Evolutionary conservation across 1,140 invertebrate species (phyloP).

Genomic region (Spodoptera frugiperda): DNA sequence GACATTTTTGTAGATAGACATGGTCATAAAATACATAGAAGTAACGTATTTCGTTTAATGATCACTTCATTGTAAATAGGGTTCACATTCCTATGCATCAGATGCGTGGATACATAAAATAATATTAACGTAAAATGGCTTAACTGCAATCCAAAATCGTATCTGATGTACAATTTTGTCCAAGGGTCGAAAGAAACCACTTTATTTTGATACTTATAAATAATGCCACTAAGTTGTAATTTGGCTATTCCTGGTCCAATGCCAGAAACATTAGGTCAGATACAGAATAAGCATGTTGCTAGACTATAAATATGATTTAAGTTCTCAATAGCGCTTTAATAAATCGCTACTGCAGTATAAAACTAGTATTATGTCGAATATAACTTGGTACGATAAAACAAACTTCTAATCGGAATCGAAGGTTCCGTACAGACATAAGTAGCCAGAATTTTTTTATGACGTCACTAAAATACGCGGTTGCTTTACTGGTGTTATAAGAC

Average conservation of each 20-base stretch:
- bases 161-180: background rate
- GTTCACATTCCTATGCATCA: no score
- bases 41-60: background rate
- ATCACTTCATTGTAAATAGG: background rate
- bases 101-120: no score
- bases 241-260: constrained; percentile 31
- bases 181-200: constrained; percentile 6
- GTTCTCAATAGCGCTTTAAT: constrained; percentile 27
- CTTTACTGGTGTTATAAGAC: no score
- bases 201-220: constrained; percentile 35
- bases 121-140: no score
- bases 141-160: no score
- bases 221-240: constrained; percentile 40
- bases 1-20: background rate
- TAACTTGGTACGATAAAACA: background rate
- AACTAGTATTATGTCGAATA: constrained; percentile 9
- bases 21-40: no score
- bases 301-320: constrained; percentile 46
- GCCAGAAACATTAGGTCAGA: constrained; percentile 42
- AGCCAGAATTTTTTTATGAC: no score
- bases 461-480: no score
- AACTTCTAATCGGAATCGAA: no score
- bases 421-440: no score
- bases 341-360: constrained; percentile 24
- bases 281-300: constrained; percentile 38